phyloP scores from a whole-genome alignment of 2,113 vertebrate species.

The Ondatra zibethicus region DNA sequence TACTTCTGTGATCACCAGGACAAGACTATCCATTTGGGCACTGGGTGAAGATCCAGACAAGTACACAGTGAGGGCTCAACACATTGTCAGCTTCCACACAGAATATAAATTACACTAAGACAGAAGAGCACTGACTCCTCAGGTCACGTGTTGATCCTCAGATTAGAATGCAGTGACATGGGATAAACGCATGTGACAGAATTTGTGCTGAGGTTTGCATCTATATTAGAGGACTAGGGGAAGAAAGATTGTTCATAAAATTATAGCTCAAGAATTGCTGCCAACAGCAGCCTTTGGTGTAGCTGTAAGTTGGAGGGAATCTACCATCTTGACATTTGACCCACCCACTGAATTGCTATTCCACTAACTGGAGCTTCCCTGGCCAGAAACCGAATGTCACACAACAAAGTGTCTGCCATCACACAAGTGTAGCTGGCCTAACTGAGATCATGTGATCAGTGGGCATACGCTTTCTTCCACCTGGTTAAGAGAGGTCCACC shows the following conservation, averaged over 20 bases:
- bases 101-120: slow-evolving; percentile 76
- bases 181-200: slow-evolving; percentile 76
- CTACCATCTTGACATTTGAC: slow-evolving; percentile 53
- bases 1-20: slow-evolving; percentile 69
- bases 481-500: not conserved
- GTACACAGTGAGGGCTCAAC: slow-evolving; percentile 68
- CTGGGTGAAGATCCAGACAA: slow-evolving; percentile 64
- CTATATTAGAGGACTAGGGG: slow-evolving; percentile 52
- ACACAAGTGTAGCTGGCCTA: not conserved
- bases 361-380: slow-evolving; percentile 24
- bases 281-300: slow-evolving; percentile 68
- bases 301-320: slow-evolving; percentile 64
- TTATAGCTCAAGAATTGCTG: slow-evolving; percentile 57
- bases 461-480: not conserved
- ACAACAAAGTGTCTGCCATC: not conserved
- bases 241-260: slow-evolving; percentile 62
- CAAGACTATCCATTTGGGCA: slow-evolving; percentile 55
- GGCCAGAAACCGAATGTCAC: slow-evolving; percentile 55
- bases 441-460: not conserved
- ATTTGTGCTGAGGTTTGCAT: slow-evolving; percentile 73
- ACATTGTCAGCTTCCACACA: slow-evolving; percentile 73
- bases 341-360: slow-evolving; percentile 47
- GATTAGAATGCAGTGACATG: slow-evolving; percentile 80
- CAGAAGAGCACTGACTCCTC: slow-evolving; percentile 77
- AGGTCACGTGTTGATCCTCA: slow-evolving; percentile 79